phyloP scores from a whole-genome alignment of 2,888 invertebrate species.

The Eudasyphora cyanicolor region DNA sequence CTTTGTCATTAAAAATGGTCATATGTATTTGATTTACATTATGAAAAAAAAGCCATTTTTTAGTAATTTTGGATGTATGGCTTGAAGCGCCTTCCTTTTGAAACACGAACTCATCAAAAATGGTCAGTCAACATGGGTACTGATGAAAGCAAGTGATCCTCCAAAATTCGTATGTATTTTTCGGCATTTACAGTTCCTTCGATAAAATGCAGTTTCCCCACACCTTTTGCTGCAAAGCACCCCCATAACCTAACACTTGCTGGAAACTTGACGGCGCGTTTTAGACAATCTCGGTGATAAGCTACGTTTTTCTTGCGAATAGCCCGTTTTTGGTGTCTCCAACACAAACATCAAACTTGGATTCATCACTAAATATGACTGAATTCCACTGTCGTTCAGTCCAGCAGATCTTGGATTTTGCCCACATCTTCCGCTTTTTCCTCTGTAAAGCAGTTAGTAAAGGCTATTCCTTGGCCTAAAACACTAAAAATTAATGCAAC shows the following conservation, averaged over 20 bases:
- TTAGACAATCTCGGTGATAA: too few species aligned
- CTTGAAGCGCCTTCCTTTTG: constrained; percentile 22
- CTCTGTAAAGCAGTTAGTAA: constrained; percentile 19
- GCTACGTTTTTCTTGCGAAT: constrained; percentile 32
- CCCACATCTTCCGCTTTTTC: constrained; percentile 1
- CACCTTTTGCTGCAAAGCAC: constrained; percentile 19
- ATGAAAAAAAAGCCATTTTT: constrained; percentile 37
- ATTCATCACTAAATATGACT: constrained; percentile 32
- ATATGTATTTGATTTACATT: too few species aligned
- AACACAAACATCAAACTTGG: too few species aligned
- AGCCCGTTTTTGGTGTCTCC: constrained; percentile 20
- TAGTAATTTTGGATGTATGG: constrained; percentile 15
- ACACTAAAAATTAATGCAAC: too few species aligned
- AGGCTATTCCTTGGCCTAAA: constrained; percentile 28
- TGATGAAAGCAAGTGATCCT: neutral
- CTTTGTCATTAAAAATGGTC: too few species aligned
- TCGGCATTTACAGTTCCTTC: neutral
- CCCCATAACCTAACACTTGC: neutral
- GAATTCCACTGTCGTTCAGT: constrained; percentile 5
- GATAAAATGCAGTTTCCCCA: constrained; percentile 12
- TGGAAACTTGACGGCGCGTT: neutral
- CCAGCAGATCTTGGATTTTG: constrained; percentile 23
- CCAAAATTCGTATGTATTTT: neutral
- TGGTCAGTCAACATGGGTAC: neutral
- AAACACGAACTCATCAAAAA: neutral